These are phyloP conservation scores for Cynoglossus semilaevis DNA, from an alignment of 2,113 vertebrate species.

Conservation along the genomic window DNA sequence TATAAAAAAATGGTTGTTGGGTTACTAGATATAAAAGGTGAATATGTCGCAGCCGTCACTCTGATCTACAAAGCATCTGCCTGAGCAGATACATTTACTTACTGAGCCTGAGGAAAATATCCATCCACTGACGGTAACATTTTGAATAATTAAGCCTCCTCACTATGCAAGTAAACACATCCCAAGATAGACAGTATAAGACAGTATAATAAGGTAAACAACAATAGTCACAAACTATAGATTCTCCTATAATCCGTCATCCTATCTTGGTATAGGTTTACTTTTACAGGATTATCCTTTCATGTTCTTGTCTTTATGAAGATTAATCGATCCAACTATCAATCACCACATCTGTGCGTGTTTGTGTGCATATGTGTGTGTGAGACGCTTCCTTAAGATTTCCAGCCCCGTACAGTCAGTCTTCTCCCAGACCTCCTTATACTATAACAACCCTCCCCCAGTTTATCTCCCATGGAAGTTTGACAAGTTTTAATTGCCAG, in stretches of 20 bases:
- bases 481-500: constrained; percentile 78
- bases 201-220: constrained; percentile 19
- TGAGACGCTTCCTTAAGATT: constrained; percentile 22
- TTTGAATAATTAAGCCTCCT: constrained; percentile 42
- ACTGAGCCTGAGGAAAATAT: constrained; percentile 37
- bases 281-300: constrained; percentile 1
- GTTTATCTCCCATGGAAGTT: constrained; percentile 71
- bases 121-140: constrained; percentile 42
- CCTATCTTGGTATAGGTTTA: background rate
- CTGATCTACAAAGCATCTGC: constrained; percentile 30
- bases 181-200: constrained; percentile 14
- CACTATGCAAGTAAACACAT: background rate
- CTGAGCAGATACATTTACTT: constrained; percentile 50
- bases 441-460: constrained; percentile 55
- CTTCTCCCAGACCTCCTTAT: constrained; percentile 57
- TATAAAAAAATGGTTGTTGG: background rate
- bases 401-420: constrained; percentile 40
- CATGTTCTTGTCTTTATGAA: background rate
- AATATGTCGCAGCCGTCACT: constrained; percentile 3
- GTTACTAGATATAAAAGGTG: constrained; percentile 17
- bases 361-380: background rate
- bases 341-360: too few species aligned
- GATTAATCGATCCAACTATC: background rate
- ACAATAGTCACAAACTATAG: constrained; percentile 19
- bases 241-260: constrained; percentile 18